Conservation (phyloP, 1,140 invertebrate genomes). For the Panagrolaimus sp. region DNA sequence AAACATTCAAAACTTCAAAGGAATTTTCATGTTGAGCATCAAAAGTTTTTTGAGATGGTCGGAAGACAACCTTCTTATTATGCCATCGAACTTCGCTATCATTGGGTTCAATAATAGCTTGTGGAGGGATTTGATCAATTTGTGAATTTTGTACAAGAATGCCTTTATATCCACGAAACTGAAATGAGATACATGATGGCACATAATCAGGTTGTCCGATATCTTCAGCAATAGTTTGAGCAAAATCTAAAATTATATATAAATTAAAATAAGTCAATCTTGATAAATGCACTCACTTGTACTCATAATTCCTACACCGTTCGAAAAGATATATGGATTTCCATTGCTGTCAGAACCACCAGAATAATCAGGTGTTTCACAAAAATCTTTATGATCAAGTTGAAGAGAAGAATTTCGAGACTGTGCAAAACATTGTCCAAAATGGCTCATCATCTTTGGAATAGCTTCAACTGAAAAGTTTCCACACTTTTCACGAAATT, state of each 20-base stretch:
- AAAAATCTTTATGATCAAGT: background rate
- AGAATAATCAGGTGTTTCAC: background rate
- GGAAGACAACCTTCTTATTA: background rate
- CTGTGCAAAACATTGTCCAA: constrained; percentile 13
- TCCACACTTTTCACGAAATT: background rate
- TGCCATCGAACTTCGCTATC: background rate
- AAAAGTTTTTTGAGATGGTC: constrained; percentile 10
- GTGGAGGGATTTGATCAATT: constrained; percentile 4
- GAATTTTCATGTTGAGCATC: background rate
- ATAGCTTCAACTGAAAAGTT: background rate
- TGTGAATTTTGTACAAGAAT: background rate
- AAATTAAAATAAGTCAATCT: no score
- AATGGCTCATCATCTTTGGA: background rate
- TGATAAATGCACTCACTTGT: background rate
- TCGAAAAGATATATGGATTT: background rate
- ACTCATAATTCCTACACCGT: background rate
- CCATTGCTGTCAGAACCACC: background rate
- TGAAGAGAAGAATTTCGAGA: background rate
- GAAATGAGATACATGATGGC: background rate
- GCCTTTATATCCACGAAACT: background rate
- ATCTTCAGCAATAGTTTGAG: background rate
- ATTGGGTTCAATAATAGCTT: background rate
- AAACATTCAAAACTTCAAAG: constrained; percentile 1
- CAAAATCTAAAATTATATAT: background rate
- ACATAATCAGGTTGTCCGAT: background rate